These are phyloP conservation scores for Mesoligia furuncula DNA, from an alignment of 2,888 invertebrate species.

Conservation along the genomic window DNA sequence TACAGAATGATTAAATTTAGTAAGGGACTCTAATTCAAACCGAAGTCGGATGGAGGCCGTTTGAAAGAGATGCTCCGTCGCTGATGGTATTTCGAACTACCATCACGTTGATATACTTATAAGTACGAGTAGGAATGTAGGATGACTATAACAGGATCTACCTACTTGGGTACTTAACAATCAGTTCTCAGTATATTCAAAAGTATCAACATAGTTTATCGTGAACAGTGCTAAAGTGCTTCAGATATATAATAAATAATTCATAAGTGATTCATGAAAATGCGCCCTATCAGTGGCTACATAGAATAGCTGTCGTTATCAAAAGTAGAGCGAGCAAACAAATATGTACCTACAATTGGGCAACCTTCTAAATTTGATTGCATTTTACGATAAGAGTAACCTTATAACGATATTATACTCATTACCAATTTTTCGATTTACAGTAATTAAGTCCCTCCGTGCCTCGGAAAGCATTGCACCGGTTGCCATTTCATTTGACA, in stretches of 20 bases:
- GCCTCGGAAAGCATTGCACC: neutral
- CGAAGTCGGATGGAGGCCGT: neutral
- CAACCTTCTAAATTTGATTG: slow-evolving; percentile 77
- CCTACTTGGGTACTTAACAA: neutral
- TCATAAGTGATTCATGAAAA: slow-evolving; percentile 61
- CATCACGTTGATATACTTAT: neutral
- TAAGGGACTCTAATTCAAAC: neutral
- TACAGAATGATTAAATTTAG: neutral
- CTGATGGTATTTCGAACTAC: neutral
- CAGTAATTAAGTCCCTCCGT: neutral
- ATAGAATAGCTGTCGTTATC: slow-evolving; percentile 68
- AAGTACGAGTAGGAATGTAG: slow-evolving; percentile 1
- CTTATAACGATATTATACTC: slow-evolving; percentile 45
- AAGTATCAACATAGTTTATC: slow-evolving; percentile 35
- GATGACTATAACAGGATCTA: slow-evolving; percentile 29
- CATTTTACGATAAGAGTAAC: slow-evolving; percentile 66
- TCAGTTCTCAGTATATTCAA: slow-evolving; percentile 42
- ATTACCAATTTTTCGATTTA: slow-evolving; percentile 26
- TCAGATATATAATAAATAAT: slow-evolving; percentile 50
- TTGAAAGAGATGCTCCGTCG: neutral
- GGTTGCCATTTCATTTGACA: neutral
- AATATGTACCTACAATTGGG: slow-evolving; percentile 69
- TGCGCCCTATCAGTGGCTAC: slow-evolving; percentile 46
- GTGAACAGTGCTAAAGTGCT: slow-evolving; percentile 40
- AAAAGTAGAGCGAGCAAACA: slow-evolving; percentile 77